Evolutionary conservation across 2,113 vertebrate genomes (phyloP).

Genomic region (Sander lucioperca): DNA sequence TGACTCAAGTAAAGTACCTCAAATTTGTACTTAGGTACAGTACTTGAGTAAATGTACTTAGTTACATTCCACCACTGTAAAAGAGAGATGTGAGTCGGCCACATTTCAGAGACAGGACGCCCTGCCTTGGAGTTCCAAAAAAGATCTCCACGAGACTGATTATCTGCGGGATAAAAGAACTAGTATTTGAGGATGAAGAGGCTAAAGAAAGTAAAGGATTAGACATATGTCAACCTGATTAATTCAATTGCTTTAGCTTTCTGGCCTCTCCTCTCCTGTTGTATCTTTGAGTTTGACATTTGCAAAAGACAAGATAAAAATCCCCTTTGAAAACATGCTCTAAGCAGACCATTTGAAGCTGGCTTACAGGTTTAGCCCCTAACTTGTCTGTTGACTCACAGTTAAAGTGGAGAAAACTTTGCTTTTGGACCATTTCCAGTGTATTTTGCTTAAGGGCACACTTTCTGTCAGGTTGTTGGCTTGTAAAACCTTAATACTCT

Average conservation of each 20-base stretch:
- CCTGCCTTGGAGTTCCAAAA: neutral
- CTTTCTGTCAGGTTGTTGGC: slow-evolving; percentile 25
- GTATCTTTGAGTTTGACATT: slow-evolving; percentile 26
- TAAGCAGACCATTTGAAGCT: slow-evolving; percentile 13
- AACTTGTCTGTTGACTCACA: slow-evolving; percentile 19
- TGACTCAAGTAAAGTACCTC: no score
- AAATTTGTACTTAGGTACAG: no score
- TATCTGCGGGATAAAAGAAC: neutral
- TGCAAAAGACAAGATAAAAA: neutral
- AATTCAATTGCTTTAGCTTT: neutral
- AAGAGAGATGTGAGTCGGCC: neutral
- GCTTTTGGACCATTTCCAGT: slow-evolving; percentile 2
- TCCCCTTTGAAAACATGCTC: neutral
- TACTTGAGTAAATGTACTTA: no score
- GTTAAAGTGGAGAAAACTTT: slow-evolving; percentile 7
- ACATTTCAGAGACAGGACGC: neutral
- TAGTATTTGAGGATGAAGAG: neutral
- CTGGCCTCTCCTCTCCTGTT: neutral
- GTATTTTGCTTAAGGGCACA: neutral
- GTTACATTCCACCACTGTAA: neutral
- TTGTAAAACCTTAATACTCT: neutral
- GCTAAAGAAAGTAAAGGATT: neutral
- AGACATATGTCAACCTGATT: slow-evolving; percentile 4
- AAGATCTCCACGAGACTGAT: neutral
- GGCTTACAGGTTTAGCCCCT: neutral